Base-by-base conservation (phyloP, 2,888 invertebrate genomes). In the Euplagia quadripunctaria region DNA sequence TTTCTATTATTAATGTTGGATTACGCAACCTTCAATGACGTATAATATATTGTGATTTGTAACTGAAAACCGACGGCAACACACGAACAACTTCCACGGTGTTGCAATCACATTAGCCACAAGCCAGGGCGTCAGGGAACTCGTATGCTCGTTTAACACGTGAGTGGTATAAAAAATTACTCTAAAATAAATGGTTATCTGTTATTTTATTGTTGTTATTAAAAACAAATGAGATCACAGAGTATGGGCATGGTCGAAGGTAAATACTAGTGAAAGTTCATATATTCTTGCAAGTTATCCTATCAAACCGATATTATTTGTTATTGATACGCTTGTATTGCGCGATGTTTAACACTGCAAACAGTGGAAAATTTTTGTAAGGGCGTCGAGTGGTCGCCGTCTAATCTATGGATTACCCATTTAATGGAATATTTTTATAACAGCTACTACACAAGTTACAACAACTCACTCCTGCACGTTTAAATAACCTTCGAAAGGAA, bases 361-460 rank as follows among this genome's bases (percentile, higher is more conserved):
- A 89, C 87, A 90, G 86, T 87, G 93, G 94, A 93, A 94, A 92
- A 85, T 92, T n/a, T 92, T 85, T 89, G 82, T 78, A 76, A 70
- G 79, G 84, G 84, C 87, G 85, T 87, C 76, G 80, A 85, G 80
- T 82, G 77, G 69, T 65, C 65, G 51, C 78, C 75, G 71, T 82
- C 81, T 92, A 91, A 94, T 93, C 92, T 90, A 83, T 74, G 87
- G 91, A 92, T 93, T 91, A 92, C 82, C 82, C 85, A 86, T 86
- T 88, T 82, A 88, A 87, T 93, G 94, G 93, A 94, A 93, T 91
- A 89, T 93, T 93, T 93, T 90, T 87, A 87, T 86, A 55, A 31
- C 43, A 67, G 14, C 66, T 52, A 63, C 63, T n/a, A 58, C 68
- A 51, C 43, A 46, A 68, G 20, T n/a, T 46, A 31, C 49, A 43